Conservation (phyloP, 2,113 vertebrate genomes). For the Circaetus cinerascens region DNA sequence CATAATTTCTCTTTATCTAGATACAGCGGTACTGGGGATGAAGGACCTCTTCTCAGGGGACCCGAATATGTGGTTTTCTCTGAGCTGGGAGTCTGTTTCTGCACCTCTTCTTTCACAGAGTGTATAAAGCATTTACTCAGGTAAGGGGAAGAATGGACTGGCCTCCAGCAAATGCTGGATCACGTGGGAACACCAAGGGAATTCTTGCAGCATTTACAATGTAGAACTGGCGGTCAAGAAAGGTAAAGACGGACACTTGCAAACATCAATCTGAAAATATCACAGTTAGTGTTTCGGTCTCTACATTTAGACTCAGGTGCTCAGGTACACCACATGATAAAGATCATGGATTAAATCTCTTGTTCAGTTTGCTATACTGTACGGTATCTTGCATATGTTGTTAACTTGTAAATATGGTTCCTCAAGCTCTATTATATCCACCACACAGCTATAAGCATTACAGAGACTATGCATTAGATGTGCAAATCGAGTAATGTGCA, state of each 20-base stretch:
- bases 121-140: neutral
- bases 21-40: neutral
- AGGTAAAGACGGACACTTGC: neutral
- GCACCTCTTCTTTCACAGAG: neutral
- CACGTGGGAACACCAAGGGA: neutral
- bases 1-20: neutral
- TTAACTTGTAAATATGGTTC: neutral
- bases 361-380: neutral
- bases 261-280: neutral
- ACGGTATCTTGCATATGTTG: neutral
- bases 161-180: neutral
- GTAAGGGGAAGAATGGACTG: neutral
- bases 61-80: neutral
- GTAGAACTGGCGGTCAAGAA: neutral
- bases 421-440: neutral
- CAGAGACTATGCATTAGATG: neutral
- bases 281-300: neutral
- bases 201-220: neutral
- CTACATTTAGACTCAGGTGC: neutral
- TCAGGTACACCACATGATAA: neutral
- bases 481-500: neutral
- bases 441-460: neutral
- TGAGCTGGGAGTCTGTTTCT: neutral
- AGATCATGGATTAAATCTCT: neutral
- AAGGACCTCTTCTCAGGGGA: neutral